Percentiles rank a stretch among this genome's conserved stretches.
phyloP scores from a whole-genome alignment of 2,888 invertebrate genomes.

The Drosophila meridiana region DNA sequence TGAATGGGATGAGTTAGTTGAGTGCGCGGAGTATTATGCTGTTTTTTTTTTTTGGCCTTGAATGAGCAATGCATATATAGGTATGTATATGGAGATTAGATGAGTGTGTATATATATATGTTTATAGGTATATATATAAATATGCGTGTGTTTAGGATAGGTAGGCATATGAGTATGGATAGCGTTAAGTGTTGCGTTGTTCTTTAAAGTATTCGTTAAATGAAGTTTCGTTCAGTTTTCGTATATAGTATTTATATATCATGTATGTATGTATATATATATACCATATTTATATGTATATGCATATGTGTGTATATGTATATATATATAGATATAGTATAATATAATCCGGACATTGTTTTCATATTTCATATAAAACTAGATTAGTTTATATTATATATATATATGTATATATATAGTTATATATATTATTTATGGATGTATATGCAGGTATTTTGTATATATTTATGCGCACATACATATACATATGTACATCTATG shows the following conservation, averaged over 20 bases:
- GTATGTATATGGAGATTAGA: constrained; percentile 17
- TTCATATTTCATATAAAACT: constrained; percentile 57
- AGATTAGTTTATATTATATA: constrained; percentile 34
- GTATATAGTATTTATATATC: constrained; percentile 3
- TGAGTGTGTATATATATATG: constrained; percentile 22
- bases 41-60: constrained; percentile 12
- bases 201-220: constrained; percentile 27
- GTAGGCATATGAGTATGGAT: constrained; percentile 46
- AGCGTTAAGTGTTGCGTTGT: constrained; percentile 45
- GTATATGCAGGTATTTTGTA: constrained; percentile 40
- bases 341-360: constrained; percentile 40
- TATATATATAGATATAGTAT: constrained; percentile 28
- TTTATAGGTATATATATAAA: constrained; percentile 5
- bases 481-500: constrained; percentile 36
- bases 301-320: background rate
- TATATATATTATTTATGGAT: constrained; percentile 42
- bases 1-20: constrained; percentile 16
- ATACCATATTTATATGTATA: constrained; percentile 15
- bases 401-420: constrained; percentile 30
- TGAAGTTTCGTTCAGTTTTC: constrained; percentile 27
- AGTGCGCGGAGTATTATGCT: constrained; percentile 10
- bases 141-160: constrained; percentile 11
- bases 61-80: constrained; percentile 38
- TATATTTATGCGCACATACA: constrained; percentile 34
- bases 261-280: constrained; percentile 15